Percentiles rank a stretch among this genome's conserved stretches.
Evolutionary conservation across 2,888 invertebrate species (phyloP).

Genomic region (Monoplex corrugatus): DNA sequence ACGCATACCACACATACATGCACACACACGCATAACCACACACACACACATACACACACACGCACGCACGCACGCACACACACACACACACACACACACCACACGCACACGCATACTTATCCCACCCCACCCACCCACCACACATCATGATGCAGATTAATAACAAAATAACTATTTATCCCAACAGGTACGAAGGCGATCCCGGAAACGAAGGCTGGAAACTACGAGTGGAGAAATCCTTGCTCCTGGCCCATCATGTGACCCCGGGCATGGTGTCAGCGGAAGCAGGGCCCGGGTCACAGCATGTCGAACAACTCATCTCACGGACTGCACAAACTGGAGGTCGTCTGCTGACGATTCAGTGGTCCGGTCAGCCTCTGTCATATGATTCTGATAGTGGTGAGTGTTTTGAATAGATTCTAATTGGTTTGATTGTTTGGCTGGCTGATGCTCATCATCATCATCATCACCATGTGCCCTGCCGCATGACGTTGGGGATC

Average conservation of each 20-base stretch:
- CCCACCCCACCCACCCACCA: not conserved
- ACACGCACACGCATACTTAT: not conserved
- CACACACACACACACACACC: not conserved
- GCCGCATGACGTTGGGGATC: no score
- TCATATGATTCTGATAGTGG: not conserved
- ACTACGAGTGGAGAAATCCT: conserved; percentile 24
- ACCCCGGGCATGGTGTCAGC: conserved; percentile 39
- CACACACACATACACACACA: not conserved
- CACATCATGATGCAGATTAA: no score
- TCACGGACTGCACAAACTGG: conserved; percentile 44
- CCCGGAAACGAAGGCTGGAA: conserved; percentile 48
- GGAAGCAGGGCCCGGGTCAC: conserved; percentile 32
- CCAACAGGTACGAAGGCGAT: conserved; percentile 39
- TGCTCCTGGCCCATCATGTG: conserved; percentile 28
- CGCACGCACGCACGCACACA: not conserved
- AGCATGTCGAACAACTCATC: conserved; percentile 35
- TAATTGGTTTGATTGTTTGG: no score
- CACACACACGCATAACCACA: not conserved
- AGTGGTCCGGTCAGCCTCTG: conserved; percentile 42
- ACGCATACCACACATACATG: no score
- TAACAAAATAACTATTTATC: not conserved
- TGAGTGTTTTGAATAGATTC: no score
- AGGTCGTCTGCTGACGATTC: conserved; percentile 44
- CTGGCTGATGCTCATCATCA: no score
- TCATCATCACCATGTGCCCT: no score